Conservation (phyloP, 1,140 invertebrate genomes). For the Anastrepha obliqua region DNA sequence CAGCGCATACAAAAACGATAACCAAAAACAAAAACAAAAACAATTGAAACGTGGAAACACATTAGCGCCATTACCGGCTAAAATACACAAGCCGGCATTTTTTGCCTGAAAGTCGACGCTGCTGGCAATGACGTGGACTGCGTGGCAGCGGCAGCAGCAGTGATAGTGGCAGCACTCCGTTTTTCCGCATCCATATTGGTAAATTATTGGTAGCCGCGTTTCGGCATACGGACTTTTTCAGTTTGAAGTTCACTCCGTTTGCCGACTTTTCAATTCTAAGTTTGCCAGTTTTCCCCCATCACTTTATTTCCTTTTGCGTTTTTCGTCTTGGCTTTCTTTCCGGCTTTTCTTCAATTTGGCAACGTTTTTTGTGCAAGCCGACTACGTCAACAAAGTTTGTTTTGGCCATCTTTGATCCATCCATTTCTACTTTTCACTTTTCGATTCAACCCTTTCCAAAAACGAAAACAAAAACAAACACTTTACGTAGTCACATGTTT, state of each 20-base stretch:
- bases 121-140: slow-evolving; percentile 30
- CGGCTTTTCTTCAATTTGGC: slow-evolving; percentile 37
- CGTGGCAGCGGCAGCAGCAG: neutral
- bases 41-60: slow-evolving; percentile 34
- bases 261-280: slow-evolving; percentile 49
- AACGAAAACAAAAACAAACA: neutral
- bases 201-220: slow-evolving; percentile 45
- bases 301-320: neutral
- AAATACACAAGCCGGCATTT: slow-evolving; percentile 33
- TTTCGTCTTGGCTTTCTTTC: slow-evolving; percentile 1
- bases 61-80: slow-evolving; percentile 50
- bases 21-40: neutral
- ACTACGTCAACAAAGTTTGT: slow-evolving; percentile 43
- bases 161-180: neutral
- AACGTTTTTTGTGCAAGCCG: slow-evolving; percentile 2
- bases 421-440: neutral
- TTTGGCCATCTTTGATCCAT: slow-evolving; percentile 31
- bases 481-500: slow-evolving; percentile 1
- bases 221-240: slow-evolving; percentile 37
- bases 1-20: neutral
- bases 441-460: neutral
- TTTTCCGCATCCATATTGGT: slow-evolving; percentile 33
- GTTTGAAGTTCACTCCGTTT: slow-evolving; percentile 36
- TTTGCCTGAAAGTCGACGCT: neutral
- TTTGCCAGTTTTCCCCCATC: neutral